Evolutionary conservation across 1,140 invertebrate species (phyloP).

Genomic region (Neodiprion virginianus): DNA sequence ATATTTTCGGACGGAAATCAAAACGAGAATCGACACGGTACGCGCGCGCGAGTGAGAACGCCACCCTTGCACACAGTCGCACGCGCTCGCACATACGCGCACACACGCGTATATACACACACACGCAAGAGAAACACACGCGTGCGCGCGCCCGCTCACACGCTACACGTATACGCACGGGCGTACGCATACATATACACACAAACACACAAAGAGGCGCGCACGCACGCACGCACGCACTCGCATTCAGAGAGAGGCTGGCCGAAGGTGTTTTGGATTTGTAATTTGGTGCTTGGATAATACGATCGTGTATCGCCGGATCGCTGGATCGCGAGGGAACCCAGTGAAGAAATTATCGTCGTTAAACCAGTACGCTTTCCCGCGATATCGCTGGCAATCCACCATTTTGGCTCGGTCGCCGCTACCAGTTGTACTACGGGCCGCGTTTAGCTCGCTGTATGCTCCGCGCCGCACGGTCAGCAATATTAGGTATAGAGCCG

Average conservation of each 20-base stretch:
- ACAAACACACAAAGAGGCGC: not conserved
- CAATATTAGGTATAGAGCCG: slow-evolving; percentile 41
- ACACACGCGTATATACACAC: not conserved
- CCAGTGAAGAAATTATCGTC: not conserved
- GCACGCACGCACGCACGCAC: not conserved
- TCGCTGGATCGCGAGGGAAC: not conserved
- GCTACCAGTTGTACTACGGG: slow-evolving; percentile 7
- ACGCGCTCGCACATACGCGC: not conserved
- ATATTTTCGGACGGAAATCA: not conserved
- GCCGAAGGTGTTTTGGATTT: not conserved
- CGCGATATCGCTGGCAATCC: not conserved
- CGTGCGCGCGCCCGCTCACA: slow-evolving; percentile 25
- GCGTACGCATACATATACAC: no score
- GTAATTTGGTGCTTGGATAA: not conserved
- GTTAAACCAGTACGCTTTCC: not conserved
- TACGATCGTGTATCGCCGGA: not conserved
- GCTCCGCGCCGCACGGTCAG: slow-evolving; percentile 27
- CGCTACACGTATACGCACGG: not conserved
- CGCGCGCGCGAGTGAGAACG: not conserved
- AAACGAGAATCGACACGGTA: not conserved
- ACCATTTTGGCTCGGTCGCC: slow-evolving; percentile 11
- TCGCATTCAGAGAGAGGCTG: no score
- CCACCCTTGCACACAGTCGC: not conserved
- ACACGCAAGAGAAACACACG: slow-evolving; percentile 20
- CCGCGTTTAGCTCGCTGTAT: slow-evolving; percentile 29